A percentile compares a stretch with the other conserved stretches of the same genome.
phyloP scores from a whole-genome alignment of 2,113 vertebrate genomes.

The Gobius niger region DNA sequence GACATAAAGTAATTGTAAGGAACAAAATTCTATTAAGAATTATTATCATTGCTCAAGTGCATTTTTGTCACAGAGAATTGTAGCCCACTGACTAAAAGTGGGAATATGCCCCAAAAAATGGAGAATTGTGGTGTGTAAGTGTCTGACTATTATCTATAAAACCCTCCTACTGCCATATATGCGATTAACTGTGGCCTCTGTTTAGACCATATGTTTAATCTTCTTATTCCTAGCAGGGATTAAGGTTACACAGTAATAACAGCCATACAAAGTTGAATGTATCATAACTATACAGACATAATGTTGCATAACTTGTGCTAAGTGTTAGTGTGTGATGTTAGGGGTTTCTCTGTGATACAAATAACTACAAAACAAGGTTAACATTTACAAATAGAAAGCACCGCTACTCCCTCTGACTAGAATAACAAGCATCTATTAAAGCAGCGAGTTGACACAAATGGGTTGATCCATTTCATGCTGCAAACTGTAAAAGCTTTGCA shows the following conservation, averaged over 20 bases:
- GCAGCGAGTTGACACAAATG: constrained; percentile 53
- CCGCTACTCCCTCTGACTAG: constrained; percentile 57
- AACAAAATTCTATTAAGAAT: no score
- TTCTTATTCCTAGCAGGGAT: constrained; percentile 39
- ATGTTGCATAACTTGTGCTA: no score
- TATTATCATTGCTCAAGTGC: no score
- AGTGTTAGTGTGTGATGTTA: no score
- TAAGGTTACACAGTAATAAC: not conserved
- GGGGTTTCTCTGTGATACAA: no score
- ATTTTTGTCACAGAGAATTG: no score
- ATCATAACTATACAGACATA: constrained; percentile 1
- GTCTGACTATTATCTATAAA: no score
- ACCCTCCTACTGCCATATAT: constrained; percentile 16
- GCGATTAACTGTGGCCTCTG: constrained; percentile 30
- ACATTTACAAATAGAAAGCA: constrained; percentile 15
- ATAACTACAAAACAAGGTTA: no score
- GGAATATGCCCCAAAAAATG: no score
- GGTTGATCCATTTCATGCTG: constrained; percentile 8
- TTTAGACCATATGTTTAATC: constrained; percentile 61
- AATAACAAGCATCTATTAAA: constrained; percentile 62
- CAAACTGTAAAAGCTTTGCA: constrained; percentile 5
- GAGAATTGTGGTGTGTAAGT: no score
- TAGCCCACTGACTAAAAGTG: no score
- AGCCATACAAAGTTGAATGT: not conserved
- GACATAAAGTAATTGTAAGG: no score